Evolutionary conservation across 2,113 vertebrate species (phyloP).

Genomic region (Mus spicilegus): DNA sequence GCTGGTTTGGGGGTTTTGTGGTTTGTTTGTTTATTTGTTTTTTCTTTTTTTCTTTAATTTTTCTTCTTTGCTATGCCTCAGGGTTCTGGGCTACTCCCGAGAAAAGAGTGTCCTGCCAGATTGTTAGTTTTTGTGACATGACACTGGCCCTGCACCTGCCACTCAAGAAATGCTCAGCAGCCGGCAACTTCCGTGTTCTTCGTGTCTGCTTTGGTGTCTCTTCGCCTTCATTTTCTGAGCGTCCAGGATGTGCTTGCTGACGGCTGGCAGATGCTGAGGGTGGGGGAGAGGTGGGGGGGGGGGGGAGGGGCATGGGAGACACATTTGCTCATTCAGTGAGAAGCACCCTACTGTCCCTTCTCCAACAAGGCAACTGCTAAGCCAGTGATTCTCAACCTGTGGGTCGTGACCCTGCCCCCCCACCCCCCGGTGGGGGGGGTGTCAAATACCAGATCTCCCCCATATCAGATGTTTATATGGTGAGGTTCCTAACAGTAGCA

Average conservation of each 20-base stretch:
- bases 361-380: background rate
- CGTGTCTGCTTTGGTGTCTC: background rate
- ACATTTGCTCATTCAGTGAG: background rate
- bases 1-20: no score
- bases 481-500: background rate
- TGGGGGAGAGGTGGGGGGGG: no score
- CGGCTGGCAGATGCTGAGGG: background rate
- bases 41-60: rapidly evolving
- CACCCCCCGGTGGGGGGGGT: background rate
- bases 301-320: background rate
- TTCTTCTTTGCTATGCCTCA: background rate
- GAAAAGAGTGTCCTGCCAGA: background rate
- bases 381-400: background rate
- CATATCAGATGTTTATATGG: background rate
- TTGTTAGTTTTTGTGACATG: background rate
- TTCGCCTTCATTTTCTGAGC: background rate
- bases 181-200: background rate
- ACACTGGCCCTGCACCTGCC: background rate
- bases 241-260: background rate
- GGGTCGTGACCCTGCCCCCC: background rate
- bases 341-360: background rate
- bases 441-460: background rate
- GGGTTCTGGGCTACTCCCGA: background rate
- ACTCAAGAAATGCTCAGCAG: background rate
- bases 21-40: background rate